These are phyloP conservation scores for Plectropomus leopardus DNA, from an alignment of 2,113 vertebrate species.

Conservation along the genomic window DNA sequence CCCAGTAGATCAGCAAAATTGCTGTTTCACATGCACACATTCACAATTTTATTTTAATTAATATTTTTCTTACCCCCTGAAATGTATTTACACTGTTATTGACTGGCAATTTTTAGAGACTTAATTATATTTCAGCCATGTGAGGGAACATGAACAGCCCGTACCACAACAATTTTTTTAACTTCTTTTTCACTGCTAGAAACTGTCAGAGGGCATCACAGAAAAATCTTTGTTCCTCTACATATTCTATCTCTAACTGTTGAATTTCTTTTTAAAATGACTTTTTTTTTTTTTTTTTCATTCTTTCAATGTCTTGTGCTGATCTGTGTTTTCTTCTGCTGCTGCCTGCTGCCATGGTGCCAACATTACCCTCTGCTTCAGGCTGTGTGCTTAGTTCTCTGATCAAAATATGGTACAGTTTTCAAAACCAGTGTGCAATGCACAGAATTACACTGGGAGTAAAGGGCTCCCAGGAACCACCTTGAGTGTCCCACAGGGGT, in stretches of 20 bases:
- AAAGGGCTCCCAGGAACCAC: neutral
- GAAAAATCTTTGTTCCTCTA: neutral
- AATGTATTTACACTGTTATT: neutral
- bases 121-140: conserved; percentile 13
- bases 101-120: neutral
- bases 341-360: neutral
- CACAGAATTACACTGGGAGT: neutral
- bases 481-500: neutral
- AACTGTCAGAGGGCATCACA: neutral
- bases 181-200: neutral
- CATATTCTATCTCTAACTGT: neutral
- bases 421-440: neutral
- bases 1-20: too few relatives aligned
- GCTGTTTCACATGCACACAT: too few relatives aligned
- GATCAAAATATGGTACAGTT: conserved; percentile 6
- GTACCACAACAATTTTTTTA: neutral
- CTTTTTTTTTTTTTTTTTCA: neutral
- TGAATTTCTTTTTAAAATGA: neutral
- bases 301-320: neutral
- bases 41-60: neutral
- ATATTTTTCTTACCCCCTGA: neutral
- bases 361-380: neutral
- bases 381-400: neutral
- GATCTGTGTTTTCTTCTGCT: neutral
- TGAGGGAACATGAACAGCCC: neutral